These are phyloP conservation scores for Schizopygopsis malacanthus DNA, from an alignment of 2,797 vertebrate species.

Conservation along the genomic window DNA sequence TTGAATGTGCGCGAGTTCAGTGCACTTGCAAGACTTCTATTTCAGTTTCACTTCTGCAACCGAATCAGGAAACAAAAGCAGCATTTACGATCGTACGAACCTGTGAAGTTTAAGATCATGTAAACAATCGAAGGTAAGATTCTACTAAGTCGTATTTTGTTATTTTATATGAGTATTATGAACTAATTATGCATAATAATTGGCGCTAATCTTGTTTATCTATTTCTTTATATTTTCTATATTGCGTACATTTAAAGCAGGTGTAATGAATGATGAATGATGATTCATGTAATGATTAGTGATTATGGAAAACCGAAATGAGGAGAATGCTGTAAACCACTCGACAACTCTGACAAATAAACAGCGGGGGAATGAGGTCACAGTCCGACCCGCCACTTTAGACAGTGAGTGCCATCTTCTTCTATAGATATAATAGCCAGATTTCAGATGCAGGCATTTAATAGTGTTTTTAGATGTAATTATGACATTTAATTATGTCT, in stretches of 20 bases:
- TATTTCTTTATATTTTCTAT: not conserved
- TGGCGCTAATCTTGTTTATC: not conserved
- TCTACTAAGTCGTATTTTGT: not conserved
- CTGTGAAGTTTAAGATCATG: constrained; percentile 9
- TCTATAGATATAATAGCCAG: not conserved
- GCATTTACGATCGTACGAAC: not conserved
- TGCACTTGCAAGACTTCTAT: constrained; percentile 59
- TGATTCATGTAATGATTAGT: no score
- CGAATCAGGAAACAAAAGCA: constrained; percentile 71
- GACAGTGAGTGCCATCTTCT: constrained; percentile 82
- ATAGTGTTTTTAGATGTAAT: not conserved
- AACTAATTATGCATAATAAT: not conserved
- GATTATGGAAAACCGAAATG: constrained; percentile 70
- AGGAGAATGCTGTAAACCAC: constrained; percentile 80
- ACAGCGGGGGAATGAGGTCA: constrained; percentile 93
- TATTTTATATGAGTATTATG: not conserved
- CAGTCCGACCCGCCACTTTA: constrained; percentile 87
- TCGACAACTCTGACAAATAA: constrained; percentile 94
- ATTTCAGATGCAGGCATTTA: not conserved
- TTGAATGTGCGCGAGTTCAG: not conserved
- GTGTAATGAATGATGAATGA: no score
- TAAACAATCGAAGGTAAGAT: constrained; percentile 1
- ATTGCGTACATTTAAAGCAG: constrained; percentile 29
- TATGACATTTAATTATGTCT: constrained; percentile 8
- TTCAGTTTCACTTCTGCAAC: constrained; percentile 79